Percentiles rank a stretch among this genome's conserved stretches.
Conservation (phyloP, 2,888 invertebrate genomes). For the Lepidocyrtoides sp. region DNA sequence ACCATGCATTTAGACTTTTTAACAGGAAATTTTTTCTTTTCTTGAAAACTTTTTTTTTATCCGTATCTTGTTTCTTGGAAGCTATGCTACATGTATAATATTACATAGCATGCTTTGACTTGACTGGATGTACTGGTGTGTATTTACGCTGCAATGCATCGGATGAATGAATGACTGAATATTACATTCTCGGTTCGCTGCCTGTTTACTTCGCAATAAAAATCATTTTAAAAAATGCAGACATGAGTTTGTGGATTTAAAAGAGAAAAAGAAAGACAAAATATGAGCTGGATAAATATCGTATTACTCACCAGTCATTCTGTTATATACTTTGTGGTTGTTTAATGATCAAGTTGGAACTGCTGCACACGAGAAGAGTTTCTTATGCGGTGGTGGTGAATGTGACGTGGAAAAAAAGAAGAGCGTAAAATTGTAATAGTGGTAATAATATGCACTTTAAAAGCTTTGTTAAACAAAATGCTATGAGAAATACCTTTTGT, state of each 20-base stretch:
- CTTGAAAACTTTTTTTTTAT: neutral
- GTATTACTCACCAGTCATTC: neutral
- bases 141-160: neutral
- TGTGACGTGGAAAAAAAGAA: neutral
- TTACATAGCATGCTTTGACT: neutral
- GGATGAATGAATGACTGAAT: neutral
- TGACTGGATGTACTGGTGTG: neutral
- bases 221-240: conserved; percentile 10
- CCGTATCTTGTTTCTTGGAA: neutral
- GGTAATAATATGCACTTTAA: neutral
- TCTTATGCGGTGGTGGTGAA: neutral
- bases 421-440: neutral
- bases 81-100: neutral
- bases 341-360: neutral
- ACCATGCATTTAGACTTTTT: neutral
- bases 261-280: neutral
- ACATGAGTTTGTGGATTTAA: neutral
- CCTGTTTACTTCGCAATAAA: conserved; percentile 23
- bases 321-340: neutral
- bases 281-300: neutral
- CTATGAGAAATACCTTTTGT: no score
- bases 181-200: conserved; percentile 26
- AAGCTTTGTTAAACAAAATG: no score
- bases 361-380: neutral
- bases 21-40: neutral